These are phyloP conservation scores for Prunella himalayana DNA, from an alignment of 2,113 vertebrate species.

Conservation along the genomic window DNA sequence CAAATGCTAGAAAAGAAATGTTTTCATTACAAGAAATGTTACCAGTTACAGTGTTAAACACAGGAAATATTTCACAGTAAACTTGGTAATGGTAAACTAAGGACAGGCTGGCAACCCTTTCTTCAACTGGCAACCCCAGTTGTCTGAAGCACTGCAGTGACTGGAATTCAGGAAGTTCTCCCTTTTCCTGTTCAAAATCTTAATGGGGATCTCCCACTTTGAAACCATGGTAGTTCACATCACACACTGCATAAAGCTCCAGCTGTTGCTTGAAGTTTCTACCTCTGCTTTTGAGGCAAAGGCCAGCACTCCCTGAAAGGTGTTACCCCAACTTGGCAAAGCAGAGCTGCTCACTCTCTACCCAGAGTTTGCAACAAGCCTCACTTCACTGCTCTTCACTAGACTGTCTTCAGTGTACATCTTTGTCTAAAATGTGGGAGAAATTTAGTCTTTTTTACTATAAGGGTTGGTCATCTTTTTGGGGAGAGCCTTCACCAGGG, in stretches of 20 bases:
- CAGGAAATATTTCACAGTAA: not conserved
- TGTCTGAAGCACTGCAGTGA: not conserved
- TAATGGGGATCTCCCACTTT: not conserved
- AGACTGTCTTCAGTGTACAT: not conserved
- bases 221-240: not conserved
- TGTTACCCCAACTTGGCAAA: not conserved
- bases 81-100: fast-evolving
- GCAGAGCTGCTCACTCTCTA: fast-evolving
- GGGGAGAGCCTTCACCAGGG: not conserved
- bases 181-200: not conserved
- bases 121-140: too few species aligned
- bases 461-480: not conserved
- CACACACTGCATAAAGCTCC: not conserved
- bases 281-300: not conserved
- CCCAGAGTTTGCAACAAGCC: not conserved
- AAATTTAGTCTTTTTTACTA: not conserved
- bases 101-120: not conserved
- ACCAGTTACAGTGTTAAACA: not conserved
- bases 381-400: not conserved
- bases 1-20: not conserved
- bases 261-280: not conserved
- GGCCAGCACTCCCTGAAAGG: not conserved
- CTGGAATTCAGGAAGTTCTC: not conserved
- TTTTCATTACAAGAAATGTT: not conserved
- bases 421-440: not conserved